Base-by-base conservation (phyloP, 2,888 invertebrate species). In the Notocelia uddmanniana region DNA sequence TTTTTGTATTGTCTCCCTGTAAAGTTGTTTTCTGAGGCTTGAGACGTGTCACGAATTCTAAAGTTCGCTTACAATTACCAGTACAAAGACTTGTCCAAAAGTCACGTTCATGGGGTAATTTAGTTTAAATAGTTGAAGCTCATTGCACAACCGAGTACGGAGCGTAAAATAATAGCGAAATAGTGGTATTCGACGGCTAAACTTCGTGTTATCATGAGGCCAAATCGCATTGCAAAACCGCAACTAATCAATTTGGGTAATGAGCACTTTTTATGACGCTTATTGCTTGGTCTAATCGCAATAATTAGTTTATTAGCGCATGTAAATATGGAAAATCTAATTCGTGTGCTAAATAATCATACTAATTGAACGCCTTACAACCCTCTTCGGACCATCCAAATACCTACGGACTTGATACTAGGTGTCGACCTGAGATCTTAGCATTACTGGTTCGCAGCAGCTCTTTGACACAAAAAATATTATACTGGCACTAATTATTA, bases 21-120 rank as follows among this genome's bases (percentile, higher is more conserved):
- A n/a, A 15, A 59, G 37, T 21, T 15, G 21, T 59, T 60, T 21
- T n/a, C 11, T 21, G 23, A 26, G 10, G 23, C 45, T 21, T 11
- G 26, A 41, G 18, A 60, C 41, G 45, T 23, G n/a, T 60, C 60
- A 60, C 41, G 60, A 48, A 26, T 45, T 6, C 60, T 45, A 45
- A 45, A 18, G 45, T 45, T 5, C 26, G 45, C 60, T 45, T 19
- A 54, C 64, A 21, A 37, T 52, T 52, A n/a, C n/a, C n/a, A n/a
- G n/a, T n/a, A 37, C 64, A 54, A 54, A 52, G 52, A 21, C 37
- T 54, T 64, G 23, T 37, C 64, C 54, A 54, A 64, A 64, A 64
- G 64, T 64, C 64, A 64, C 64, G 64, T 64, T 64, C 37, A n/a
- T 23, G 5, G 10, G 10, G 64, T 64, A 64, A 54, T 64, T 64